Evolutionary conservation across 35 echinoderm and acorn worm species (phyloP), one percentile per base, ranked within the genome.

Genomic region (Strongylocentrotus purpuratus): DNA sequence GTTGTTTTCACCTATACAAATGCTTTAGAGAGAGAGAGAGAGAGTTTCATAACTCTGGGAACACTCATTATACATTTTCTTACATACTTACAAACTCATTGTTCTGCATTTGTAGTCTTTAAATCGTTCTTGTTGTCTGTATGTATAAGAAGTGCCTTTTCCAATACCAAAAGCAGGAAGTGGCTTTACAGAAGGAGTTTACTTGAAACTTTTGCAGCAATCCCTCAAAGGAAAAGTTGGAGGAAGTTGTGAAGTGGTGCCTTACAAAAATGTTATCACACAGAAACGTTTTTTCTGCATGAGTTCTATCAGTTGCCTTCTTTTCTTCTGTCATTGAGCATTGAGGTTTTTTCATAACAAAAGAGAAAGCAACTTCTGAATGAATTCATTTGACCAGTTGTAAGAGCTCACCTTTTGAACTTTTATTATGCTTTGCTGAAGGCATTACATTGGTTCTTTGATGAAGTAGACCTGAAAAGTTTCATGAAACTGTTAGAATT

Each of bases 401-500:
- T 78, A 28, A 22, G 65, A 28, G 22, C 20, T 78, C 65, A 0
- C 65, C 20, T 7, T 78, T 78, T 78, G 65, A n/a, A 22, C 20
- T n/a, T 78, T n/a, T 78, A 4, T 78, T 28, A 55, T 11, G 22
- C 65, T 78, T 59, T 78, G 65, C 65, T 78, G 65, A 78, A 78
- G 65, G 65, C 65, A 78, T 22, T 7, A 78, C 25, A 7, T 28
- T n/a, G 65, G 7, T 78, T 78, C 65, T 78, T 78, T 78, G 65
- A 78, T 78, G 65, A 78, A n/a, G 65, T 28, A 28, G 65, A 22
- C 65, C 65, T 78, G n/a, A 78, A 55, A 78, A 28, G 20, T 78
- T 78, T 78, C 65, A 78, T 78, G 65, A 78, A 78, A 78, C 65
- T n/a, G 65, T 78, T 78, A 28, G 20, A 78, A 78, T 78, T n/a